Evolutionary conservation across 1,140 invertebrate species (phyloP), one percentile per base, ranked within the genome.

Genomic region (Neocloeon triangulifer): DNA sequence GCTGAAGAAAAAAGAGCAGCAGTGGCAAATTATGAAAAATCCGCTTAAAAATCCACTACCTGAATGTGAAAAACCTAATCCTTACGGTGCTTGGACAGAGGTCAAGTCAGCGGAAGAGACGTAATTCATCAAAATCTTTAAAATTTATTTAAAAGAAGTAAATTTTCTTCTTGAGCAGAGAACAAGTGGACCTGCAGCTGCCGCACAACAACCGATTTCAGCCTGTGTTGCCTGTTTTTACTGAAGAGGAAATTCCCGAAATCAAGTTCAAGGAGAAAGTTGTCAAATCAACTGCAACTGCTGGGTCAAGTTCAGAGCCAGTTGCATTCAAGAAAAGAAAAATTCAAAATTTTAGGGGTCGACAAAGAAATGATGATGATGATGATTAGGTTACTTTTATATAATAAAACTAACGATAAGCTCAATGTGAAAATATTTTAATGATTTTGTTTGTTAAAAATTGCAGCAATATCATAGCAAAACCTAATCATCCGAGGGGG

Each of bases 1-100:
- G 12, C 29, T 42, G 8, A 39, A 37, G 32, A 36, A 39, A 21
- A 43, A 49, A 37, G 35, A 41, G 19, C 43, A 47, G 21, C 26
- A 39, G 19, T 40, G 50, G 20, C 36, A 28, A 20, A 37, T 10
- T 39, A 42, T 3, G 43, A 52, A 19, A 47, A 42, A 4, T 51
- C 56, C 25, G 41, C 55, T 25, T 32, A 66, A 39, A 39, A 58
- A 46, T 39, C 52, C 41, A 29, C 56, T 39, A 53, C 62, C 39
- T 40, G 54, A 52, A 39, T 56, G 51, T 7, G 47, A 52, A 32
- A 57, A 55, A 42, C 56, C 56, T 3, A 55, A 67, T 40, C 64
- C 69, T 13, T 72, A 72, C 43, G 71, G 71, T 6, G 46, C 54
- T 21, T 75, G 71, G 71, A 54, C n/a, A n/a, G n/a, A n/a, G n/a